phyloP scores from a whole-genome alignment of 2,113 vertebrate genomes.

The Ammodytes marinus region DNA sequence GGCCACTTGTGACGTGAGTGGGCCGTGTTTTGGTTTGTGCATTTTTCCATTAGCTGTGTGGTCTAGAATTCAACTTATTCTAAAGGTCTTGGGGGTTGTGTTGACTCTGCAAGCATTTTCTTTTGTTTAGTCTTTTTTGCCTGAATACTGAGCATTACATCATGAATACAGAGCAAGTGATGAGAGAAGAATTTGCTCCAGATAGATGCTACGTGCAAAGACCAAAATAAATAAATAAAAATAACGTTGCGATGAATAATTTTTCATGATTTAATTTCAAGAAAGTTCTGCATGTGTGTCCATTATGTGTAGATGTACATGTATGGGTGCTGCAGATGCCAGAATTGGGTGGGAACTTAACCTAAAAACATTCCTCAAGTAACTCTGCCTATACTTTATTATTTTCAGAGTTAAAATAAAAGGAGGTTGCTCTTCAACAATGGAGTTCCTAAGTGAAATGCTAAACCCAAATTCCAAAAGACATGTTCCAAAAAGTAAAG shows the following conservation, averaged over 20 bases:
- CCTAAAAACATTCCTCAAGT: background rate
- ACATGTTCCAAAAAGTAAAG: too few species aligned
- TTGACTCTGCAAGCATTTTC: background rate
- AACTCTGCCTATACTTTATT: background rate
- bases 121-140: constrained; percentile 1
- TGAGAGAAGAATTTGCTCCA: background rate
- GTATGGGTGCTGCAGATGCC: background rate
- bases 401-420: background rate
- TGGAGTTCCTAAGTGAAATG: too few species aligned
- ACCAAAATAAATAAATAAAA: background rate
- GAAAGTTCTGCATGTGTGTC: background rate
- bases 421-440: too few species aligned
- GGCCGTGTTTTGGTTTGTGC: constrained; percentile 49
- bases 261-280: background rate
- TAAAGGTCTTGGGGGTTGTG: background rate
- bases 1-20: constrained; percentile 39
- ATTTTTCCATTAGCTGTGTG: constrained; percentile 41
- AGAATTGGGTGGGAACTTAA: background rate
- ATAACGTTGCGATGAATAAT: background rate
- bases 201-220: background rate
- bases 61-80: constrained; percentile 3
- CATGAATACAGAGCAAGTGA: constrained; percentile 9
- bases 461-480: too few species aligned
- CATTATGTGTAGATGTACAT: background rate
- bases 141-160: background rate